These are phyloP conservation scores for Dryocosmus kuriphilus DNA, from an alignment of 2,888 invertebrate species.

Conservation along the genomic window DNA sequence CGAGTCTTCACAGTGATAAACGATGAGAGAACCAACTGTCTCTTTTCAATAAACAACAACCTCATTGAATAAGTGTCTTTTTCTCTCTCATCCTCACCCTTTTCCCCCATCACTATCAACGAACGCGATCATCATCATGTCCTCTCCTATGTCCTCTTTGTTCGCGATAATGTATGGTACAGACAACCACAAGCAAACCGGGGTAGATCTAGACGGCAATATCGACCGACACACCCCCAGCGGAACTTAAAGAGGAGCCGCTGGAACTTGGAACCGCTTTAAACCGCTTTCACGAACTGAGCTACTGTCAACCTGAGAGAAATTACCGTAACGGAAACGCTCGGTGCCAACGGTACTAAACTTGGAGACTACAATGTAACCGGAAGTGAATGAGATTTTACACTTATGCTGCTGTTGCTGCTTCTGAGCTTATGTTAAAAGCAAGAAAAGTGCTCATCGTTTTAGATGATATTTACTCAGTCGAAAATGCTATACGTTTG, in stretches of 20 bases:
- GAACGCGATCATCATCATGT: slow-evolving; percentile 42
- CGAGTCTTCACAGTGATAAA: neutral
- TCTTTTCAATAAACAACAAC: slow-evolving; percentile 64
- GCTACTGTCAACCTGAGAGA: slow-evolving; percentile 10
- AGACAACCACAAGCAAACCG: slow-evolving; percentile 43
- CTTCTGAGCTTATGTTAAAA: neutral
- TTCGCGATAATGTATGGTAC: slow-evolving; percentile 21
- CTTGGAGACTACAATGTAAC: neutral
- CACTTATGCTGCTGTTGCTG: slow-evolving; percentile 6
- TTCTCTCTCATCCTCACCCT: slow-evolving; percentile 40
- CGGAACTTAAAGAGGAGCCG: slow-evolving; percentile 58
- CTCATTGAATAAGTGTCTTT: slow-evolving; percentile 61
- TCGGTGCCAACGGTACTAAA: slow-evolving; percentile 17
- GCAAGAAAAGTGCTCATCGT: neutral
- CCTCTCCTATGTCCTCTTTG: slow-evolving; percentile 40
- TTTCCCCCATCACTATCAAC: slow-evolving; percentile 29
- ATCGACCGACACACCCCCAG: slow-evolving; percentile 59
- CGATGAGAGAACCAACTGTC: slow-evolving; percentile 43
- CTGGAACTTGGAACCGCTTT: slow-evolving; percentile 41
- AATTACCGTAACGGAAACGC: slow-evolving; percentile 22
- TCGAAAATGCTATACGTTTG: neutral
- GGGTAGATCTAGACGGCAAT: slow-evolving; percentile 60
- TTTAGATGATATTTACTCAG: slow-evolving; percentile 11
- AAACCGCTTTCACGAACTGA: slow-evolving; percentile 36
- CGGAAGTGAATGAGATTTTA: slow-evolving; percentile 17